Conservation (phyloP, 1,140 invertebrate species). For the Aphidius ervi region DNA sequence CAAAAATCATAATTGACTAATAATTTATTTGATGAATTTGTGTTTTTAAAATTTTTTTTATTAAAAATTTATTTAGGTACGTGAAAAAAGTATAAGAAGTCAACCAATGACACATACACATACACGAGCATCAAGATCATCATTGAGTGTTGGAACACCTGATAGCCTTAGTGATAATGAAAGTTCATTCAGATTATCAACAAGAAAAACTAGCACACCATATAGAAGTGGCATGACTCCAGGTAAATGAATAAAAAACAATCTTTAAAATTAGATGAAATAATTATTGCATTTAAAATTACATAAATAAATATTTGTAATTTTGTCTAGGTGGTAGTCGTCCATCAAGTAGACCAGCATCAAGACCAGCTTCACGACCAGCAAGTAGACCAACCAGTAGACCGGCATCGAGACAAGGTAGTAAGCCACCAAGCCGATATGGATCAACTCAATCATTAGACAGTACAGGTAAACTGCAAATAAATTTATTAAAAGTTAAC, state of each 20-base stretch:
- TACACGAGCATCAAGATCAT: constrained; percentile 64
- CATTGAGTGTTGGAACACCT: constrained; percentile 75
- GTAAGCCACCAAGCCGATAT: constrained; percentile 87
- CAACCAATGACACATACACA: constrained; percentile 73
- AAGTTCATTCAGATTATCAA: constrained; percentile 59
- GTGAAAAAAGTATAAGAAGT: constrained; percentile 80
- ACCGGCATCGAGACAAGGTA: constrained; percentile 75
- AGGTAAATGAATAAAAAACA: constrained; percentile 45
- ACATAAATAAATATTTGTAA: constrained; percentile 9
- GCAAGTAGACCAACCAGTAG: constrained; percentile 70
- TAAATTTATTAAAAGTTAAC: too few species aligned
- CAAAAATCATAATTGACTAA: background rate
- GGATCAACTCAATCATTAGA: constrained; percentile 89
- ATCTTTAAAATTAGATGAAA: background rate
- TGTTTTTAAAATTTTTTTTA: background rate
- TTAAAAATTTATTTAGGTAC: constrained; percentile 61
- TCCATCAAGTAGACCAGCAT: constrained; percentile 59
- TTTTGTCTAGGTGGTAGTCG: constrained; percentile 50
- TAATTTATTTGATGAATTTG: constrained; percentile 4
- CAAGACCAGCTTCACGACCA: constrained; percentile 63
- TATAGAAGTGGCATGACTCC: constrained; percentile 50
- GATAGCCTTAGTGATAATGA: constrained; percentile 85
- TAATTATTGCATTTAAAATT: background rate
- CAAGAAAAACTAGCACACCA: constrained; percentile 45
- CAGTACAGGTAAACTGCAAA: constrained; percentile 65